phyloP scores from a whole-genome alignment of 2,113 vertebrate species.

The Nyctibius bracteatus region DNA sequence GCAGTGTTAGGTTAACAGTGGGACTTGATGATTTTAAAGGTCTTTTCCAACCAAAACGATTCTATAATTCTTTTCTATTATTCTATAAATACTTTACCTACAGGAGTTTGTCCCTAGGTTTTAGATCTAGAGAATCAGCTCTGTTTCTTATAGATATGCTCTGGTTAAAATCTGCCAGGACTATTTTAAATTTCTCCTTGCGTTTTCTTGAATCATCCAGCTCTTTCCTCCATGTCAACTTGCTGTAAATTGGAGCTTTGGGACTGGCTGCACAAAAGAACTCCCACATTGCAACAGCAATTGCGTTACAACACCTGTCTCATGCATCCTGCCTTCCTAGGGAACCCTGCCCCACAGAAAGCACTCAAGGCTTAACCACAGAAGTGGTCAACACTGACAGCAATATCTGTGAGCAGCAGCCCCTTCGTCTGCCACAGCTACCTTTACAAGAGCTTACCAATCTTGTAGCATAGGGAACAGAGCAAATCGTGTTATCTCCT shows the following conservation, averaged over 20 bases:
- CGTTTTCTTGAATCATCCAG: not conserved
- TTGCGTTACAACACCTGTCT: not conserved
- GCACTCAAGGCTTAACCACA: not conserved
- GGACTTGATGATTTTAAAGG: no score
- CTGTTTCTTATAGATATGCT: not conserved
- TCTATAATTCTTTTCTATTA: no score
- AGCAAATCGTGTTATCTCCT: not conserved
- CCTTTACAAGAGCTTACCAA: not conserved
- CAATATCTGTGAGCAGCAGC: not conserved
- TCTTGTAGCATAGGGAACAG: not conserved
- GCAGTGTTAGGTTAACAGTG: no score
- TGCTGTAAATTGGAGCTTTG: not conserved
- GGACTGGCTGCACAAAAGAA: not conserved
- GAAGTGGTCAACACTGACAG: not conserved
- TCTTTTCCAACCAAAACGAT: no score
- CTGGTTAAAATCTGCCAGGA: not conserved
- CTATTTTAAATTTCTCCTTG: not conserved
- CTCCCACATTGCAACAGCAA: not conserved
- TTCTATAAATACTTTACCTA: not conserved
- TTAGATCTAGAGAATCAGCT: not conserved
- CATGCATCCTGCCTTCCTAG: not conserved
- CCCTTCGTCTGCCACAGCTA: not conserved
- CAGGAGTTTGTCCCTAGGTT: not conserved
- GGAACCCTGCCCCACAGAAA: not conserved
- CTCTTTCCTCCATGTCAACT: not conserved